phyloP scores from a whole-genome alignment of 2,113 vertebrate genomes.

The Macquaria australasica region DNA sequence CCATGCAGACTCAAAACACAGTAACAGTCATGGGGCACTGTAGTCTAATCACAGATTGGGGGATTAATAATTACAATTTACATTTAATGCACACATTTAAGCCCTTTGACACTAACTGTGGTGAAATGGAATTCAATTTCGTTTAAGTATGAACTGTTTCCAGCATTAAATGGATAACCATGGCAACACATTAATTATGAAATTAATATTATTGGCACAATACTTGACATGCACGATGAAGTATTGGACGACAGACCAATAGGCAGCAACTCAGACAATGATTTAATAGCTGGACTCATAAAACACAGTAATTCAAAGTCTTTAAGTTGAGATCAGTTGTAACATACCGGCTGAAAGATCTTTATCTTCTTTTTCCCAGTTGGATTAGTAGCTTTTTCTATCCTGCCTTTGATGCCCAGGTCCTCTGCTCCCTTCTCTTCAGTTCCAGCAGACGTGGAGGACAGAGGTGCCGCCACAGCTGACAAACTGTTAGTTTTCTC shows the following conservation, averaged over 20 bases:
- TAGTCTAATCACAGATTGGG: not conserved
- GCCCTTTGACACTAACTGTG: not conserved
- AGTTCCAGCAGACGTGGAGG: constrained; percentile 64
- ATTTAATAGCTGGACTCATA: not conserved
- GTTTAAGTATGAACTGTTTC: not conserved
- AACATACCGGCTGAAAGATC: constrained; percentile 97
- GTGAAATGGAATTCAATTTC: not conserved
- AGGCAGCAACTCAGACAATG: not conserved
- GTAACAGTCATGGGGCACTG: not conserved
- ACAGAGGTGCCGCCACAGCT: not conserved
- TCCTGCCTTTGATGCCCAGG: constrained; percentile 97
- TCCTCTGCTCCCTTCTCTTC: constrained; percentile 89
- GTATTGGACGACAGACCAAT: not conserved
- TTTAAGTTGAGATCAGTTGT: not conserved
- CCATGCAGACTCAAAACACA: not conserved
- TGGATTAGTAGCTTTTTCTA: constrained; percentile 96
- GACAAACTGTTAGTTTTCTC: constrained; percentile 26
- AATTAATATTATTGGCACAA: too few relatives aligned
- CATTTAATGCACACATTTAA: not conserved
- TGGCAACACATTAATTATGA: not conserved
- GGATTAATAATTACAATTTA: not conserved
- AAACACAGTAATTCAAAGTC: not conserved
- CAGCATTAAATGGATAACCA: not conserved
- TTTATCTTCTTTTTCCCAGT: constrained; percentile 99
- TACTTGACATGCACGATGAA: not conserved